These are phyloP conservation scores for Ganaspis brasiliensis DNA, from an alignment of 2,888 invertebrate genomes.

Conservation along the genomic window DNA sequence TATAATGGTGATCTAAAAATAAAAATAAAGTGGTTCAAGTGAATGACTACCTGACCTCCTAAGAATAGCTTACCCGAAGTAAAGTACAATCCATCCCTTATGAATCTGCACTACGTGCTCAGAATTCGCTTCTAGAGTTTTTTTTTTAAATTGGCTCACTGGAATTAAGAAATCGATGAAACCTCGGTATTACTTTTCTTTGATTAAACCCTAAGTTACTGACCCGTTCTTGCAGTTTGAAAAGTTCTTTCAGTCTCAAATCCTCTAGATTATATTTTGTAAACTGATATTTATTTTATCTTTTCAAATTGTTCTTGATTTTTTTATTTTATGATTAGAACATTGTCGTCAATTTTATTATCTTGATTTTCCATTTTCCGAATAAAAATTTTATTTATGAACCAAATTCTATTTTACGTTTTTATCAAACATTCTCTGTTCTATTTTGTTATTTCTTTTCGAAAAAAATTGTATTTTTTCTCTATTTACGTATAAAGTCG, in stretches of 20 bases:
- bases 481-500: too few relatives aligned
- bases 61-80: slow-evolving; percentile 65
- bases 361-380: too few relatives aligned
- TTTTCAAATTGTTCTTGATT: too few relatives aligned
- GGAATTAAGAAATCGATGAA: slow-evolving; percentile 37
- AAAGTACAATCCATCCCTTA: slow-evolving; percentile 54
- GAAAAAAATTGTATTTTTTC: too few relatives aligned
- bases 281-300: background rate
- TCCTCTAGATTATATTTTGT: background rate
- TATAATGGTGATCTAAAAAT: background rate
- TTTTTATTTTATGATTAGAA: too few relatives aligned
- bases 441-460: too few relatives aligned
- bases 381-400: too few relatives aligned
- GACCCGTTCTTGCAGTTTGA: slow-evolving; percentile 28
- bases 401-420: too few relatives aligned
- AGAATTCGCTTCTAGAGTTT: slow-evolving; percentile 14
- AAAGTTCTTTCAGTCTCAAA: slow-evolving; percentile 6
- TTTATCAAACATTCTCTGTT: too few relatives aligned
- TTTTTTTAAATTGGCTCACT: slow-evolving; percentile 24
- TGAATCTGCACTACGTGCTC: slow-evolving; percentile 16
- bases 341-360: too few relatives aligned
- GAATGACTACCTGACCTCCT: slow-evolving; percentile 68
- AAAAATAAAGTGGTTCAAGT: slow-evolving; percentile 27
- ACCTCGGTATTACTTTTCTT: slow-evolving; percentile 21
- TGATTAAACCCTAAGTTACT: slow-evolving; percentile 24